Evolutionary conservation across 2,113 vertebrate genomes (phyloP).

Genomic region (Stictonetta naevosa): DNA sequence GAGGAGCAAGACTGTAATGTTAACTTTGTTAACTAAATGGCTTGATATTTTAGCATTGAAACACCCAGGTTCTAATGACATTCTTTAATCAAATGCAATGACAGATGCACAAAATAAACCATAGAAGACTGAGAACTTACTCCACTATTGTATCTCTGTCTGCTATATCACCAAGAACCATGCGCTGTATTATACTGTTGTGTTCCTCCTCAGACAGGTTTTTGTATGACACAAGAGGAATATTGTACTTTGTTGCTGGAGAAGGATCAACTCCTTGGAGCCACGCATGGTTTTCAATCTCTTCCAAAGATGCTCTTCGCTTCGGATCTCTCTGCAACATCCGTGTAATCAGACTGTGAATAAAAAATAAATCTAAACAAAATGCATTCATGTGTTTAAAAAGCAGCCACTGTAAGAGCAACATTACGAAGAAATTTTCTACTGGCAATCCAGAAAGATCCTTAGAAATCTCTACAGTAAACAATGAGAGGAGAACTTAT

Average conservation of each 20-base stretch:
- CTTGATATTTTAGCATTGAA: background rate
- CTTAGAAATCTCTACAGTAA: background rate
- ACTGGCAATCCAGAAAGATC: background rate
- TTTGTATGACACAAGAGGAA: conserved; percentile 95
- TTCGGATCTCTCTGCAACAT: conserved; percentile 98
- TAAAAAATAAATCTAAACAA: conserved; percentile 32
- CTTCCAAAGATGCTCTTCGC: conserved; percentile 90
- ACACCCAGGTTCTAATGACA: background rate
- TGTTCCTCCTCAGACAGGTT: conserved; percentile 97
- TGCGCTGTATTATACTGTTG: conserved; percentile 97
- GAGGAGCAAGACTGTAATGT: background rate
- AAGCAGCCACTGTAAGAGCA: background rate
- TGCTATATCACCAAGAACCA: conserved; percentile 96
- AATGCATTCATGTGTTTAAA: background rate
- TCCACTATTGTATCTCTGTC: conserved; percentile 94
- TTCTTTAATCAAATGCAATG: background rate
- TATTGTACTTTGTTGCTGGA: conserved; percentile 95
- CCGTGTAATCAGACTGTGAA: conserved; percentile 90
- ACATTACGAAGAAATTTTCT: background rate
- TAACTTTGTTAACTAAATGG: background rate
- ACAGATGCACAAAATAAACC: background rate
- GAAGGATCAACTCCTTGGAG: conserved; percentile 97
- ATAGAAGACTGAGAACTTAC: conserved; percentile 73
- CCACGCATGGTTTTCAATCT: conserved; percentile 95
- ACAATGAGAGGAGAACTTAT: background rate